Percentiles rank a stretch among this genome's conserved stretches.
Evolutionary conservation across 2,888 invertebrate genomes (phyloP).

Genomic region (Strigamia transsilvanica): DNA sequence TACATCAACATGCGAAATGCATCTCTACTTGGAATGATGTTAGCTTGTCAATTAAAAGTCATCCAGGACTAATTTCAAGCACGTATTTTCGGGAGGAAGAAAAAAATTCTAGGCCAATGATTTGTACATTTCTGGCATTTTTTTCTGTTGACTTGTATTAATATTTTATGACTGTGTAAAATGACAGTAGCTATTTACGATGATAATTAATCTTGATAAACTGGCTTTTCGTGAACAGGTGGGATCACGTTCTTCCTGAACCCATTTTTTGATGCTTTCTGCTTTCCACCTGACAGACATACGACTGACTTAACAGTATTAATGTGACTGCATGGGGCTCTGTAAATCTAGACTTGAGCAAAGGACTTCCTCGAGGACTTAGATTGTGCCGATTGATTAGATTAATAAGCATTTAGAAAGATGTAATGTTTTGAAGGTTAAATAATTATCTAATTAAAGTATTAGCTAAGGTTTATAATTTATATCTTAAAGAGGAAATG

Average conservation of each 20-base stretch:
- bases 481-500: background rate
- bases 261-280: slow-evolving; percentile 36
- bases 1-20: slow-evolving; percentile 45
- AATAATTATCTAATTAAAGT: slow-evolving; percentile 3
- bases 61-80: background rate
- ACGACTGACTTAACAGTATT: slow-evolving; percentile 34
- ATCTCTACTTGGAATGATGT: slow-evolving; percentile 22
- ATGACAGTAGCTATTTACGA: slow-evolving; percentile 36
- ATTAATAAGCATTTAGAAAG: slow-evolving; percentile 12
- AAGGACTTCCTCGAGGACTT: slow-evolving; percentile 19
- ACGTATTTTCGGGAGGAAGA: background rate
- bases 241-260: slow-evolving; percentile 46
- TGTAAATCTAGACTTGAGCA: slow-evolving; percentile 4
- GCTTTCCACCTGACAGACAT: slow-evolving; percentile 13
- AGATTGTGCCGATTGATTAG: slow-evolving; percentile 10
- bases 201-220: slow-evolving; percentile 41
- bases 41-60: slow-evolving; percentile 44
- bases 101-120: background rate
- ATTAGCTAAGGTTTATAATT: background rate
- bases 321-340: slow-evolving; percentile 7
- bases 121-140: slow-evolving; percentile 5
- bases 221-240: slow-evolving; percentile 43
- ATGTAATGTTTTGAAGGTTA: background rate
- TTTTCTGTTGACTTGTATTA: background rate
- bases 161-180: background rate